phyloP scores from a whole-genome alignment of 2,888 invertebrate species.

The Pachliopta kotzebuea region DNA sequence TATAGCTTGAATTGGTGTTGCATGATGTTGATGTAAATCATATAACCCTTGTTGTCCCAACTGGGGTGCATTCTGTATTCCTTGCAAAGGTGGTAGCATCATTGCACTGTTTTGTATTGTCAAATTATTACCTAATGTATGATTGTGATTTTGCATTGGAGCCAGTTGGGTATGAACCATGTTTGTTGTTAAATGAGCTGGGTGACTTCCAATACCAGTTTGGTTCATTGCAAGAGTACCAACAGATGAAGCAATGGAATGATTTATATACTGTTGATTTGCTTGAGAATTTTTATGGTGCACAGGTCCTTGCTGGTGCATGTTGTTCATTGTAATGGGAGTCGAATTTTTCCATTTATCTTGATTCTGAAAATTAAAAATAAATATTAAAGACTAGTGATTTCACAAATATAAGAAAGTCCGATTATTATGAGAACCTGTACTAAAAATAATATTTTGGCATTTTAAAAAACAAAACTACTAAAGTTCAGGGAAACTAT shows the following conservation, averaged over 20 bases:
- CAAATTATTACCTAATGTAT: conserved; percentile 66
- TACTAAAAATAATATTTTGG: background rate
- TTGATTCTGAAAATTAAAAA: conserved; percentile 83
- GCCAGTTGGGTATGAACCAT: conserved; percentile 80
- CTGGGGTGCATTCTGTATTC: conserved; percentile 76
- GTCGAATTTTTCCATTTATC: conserved; percentile 93
- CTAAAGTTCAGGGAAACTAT: no score
- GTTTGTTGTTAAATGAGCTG: conserved; percentile 68
- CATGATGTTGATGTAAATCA: conserved; percentile 74
- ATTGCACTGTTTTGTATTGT: conserved; percentile 72
- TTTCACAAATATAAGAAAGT: background rate
- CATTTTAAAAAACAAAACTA: background rate
- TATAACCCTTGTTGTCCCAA: conserved; percentile 75
- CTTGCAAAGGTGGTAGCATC: conserved; percentile 74
- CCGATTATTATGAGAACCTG: background rate
- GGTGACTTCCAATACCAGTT: conserved; percentile 73
- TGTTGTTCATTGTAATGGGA: conserved; percentile 78
- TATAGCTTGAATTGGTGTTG: conserved; percentile 73
- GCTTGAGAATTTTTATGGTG: conserved; percentile 74
- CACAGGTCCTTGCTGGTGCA: conserved; percentile 79
- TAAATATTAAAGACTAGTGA: background rate
- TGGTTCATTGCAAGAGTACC: conserved; percentile 72
- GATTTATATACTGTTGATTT: conserved; percentile 76
- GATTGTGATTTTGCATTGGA: conserved; percentile 66
- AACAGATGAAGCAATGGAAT: conserved; percentile 71